Evolutionary conservation across 2,113 vertebrate species (phyloP).

Genomic region (Smithornis capensis): DNA sequence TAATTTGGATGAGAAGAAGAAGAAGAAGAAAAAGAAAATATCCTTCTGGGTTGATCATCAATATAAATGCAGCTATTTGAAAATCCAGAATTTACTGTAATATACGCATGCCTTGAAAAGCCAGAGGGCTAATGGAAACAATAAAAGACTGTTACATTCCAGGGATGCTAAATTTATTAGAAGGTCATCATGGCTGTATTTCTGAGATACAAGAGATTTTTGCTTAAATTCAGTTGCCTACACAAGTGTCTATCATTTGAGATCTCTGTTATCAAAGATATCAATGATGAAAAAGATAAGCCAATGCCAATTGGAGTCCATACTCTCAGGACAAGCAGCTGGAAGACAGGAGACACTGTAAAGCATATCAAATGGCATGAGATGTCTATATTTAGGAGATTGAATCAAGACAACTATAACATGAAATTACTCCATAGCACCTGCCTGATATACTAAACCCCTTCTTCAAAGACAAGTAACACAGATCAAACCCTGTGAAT

Average conservation of each 20-base stretch:
- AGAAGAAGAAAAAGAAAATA: not conserved
- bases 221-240: not conserved
- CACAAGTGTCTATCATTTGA: not conserved
- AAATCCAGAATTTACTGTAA: not conserved
- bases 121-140: not conserved
- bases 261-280: not conserved
- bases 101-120: not conserved
- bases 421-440: not conserved
- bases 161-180: not conserved
- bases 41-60: fast-evolving
- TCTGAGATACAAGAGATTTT: not conserved
- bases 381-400: not conserved
- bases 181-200: not conserved
- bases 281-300: not conserved
- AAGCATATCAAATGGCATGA: not conserved
- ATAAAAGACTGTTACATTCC: fast-evolving
- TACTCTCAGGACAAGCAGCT: not conserved
- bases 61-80: not conserved
- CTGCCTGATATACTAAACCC: not conserved
- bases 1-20: not conserved
- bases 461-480: not conserved
- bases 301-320: not conserved
- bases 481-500: not conserved
- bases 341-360: not conserved
- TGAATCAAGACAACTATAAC: not conserved